Base-by-base conservation (phyloP, 2,888 invertebrate genomes). In the Patella pellucida region DNA sequence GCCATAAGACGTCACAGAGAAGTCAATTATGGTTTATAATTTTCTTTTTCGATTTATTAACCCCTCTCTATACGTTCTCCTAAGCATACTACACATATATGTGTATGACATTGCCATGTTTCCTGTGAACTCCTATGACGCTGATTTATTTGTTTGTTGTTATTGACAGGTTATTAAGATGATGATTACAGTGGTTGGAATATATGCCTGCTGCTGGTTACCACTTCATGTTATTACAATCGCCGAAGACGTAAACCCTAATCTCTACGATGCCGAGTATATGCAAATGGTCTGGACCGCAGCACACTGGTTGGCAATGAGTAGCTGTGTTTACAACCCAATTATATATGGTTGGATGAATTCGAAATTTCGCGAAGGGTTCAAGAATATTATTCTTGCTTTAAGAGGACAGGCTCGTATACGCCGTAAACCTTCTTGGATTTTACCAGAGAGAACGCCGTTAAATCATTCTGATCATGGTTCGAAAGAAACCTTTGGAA, bases 271-370 rank as follows among this genome's bases (percentile, higher is more conserved):
- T 72, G 56, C 69, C 16, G 72, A 71, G 23, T 76, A 78, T 73
- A 81, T 84, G 67, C 84, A 83, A 52, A 78, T 84, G 19, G 68
- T 85, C 16, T 88, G 88, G 88, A 78, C 85, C 52, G 73, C 81
- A 14, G 96, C 97, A 87, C 91, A 91, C 76, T 90, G 88, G 96
- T 93, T 97, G 76, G 97, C 97, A 27, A 97, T 97, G 97, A 96
- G 96, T 91, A 97, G 97, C 92, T 96, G 96, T 79, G 96, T 96
- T 95, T 96, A 97, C 92, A 97, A 97, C 92, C 97, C 97, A 31
- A 96, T 97, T 88, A 97, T 97, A 85, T 97, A 97, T 78, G 97
- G 96, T 92, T 97, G 96, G 96, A 96, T 97, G 96, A 97, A 97
- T 91, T 95, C 96, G 81, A 96, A 96, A 69, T 87, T 85, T 62